Base-by-base conservation (phyloP, 2,113 vertebrate species). In the Lota lota region DNA sequence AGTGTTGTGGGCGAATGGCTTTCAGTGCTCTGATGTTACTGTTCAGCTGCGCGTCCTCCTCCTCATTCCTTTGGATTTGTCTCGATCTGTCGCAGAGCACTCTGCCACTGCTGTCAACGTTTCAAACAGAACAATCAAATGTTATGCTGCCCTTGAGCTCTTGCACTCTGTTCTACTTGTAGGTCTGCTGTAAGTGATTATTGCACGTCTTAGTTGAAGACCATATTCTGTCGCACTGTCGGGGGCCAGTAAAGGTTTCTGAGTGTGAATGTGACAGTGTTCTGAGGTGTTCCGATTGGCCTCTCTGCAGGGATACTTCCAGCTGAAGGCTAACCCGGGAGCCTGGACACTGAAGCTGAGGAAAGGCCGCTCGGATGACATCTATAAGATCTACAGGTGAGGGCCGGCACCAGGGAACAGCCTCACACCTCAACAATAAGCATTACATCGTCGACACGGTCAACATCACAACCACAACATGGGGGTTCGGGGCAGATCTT, bases 241-340 rank as follows among this genome's bases (percentile, higher is more conserved):
- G n/a, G n/a, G n/a, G n/a, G n/a, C n/a, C n/a, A n/a, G 28, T 33
- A 6, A 0, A 6, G n/a, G 53, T 6, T 1, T 56, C 53, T 56
- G 53, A 17, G 15, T 56, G n/a, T 17, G 11, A 11, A 15, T 4
- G 11, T 14, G 15, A 56, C 4, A 56, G 53, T 0, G 53, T n/a
- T 15, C 1, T 56, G 1, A 17, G 53, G 53, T 14, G 19, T 19
- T 20, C 20, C 10, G 40, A 12, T 47, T 47, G 40, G 40, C 40
- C 40, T 36, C 63, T 67, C 14, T 59, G 33, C 68, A 99, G 97
- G 97, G 97, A 24, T 99, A 99, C 82, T 99, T 99, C 79, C 97
- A 99, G 74, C 91, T 99, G 81, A 99, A 99, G 91, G 97, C 97
- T 21, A 98, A 97, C 80, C 97, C 97, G 14, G 97, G 97, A 61